Conservation (phyloP, 2,797 vertebrate species). For the Cuniculus paca region DNA sequence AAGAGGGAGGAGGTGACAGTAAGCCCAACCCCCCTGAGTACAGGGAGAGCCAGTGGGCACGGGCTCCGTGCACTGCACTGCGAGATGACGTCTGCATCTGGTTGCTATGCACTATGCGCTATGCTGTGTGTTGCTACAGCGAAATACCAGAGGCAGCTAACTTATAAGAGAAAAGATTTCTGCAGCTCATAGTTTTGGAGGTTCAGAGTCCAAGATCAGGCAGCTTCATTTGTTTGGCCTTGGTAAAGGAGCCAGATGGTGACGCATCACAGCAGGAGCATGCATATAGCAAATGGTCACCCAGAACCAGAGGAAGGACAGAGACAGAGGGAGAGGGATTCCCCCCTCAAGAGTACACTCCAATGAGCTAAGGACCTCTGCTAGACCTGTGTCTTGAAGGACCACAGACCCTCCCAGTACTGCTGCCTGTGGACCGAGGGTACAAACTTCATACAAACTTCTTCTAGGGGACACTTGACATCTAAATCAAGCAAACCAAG, state of each 20-base stretch:
- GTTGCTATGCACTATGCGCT: background rate
- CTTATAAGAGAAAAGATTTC: background rate
- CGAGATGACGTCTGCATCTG: too few species aligned
- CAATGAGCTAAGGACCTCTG: background rate
- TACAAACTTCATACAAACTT: too few species aligned
- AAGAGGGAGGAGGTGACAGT: background rate
- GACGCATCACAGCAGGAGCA: background rate
- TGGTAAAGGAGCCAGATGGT: background rate
- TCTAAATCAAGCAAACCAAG: background rate
- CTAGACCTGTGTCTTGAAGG: background rate
- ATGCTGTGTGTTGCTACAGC: too few species aligned
- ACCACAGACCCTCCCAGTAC: background rate
- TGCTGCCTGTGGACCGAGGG: too few species aligned
- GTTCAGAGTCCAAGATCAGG: background rate
- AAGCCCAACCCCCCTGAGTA: fast-evolving
- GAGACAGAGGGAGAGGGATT: background rate
- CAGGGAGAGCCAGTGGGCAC: fast-evolving
- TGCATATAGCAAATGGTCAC: background rate
- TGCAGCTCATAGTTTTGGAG: too few species aligned
- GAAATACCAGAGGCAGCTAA: background rate
- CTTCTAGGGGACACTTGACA: background rate
- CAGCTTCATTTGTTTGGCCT: background rate
- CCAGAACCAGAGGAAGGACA: background rate
- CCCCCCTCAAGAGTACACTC: background rate
- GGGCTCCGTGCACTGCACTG: fast-evolving